Evolutionary conservation across 2,113 vertebrate genomes (phyloP).

Genomic region (Rutilus rutilus): DNA sequence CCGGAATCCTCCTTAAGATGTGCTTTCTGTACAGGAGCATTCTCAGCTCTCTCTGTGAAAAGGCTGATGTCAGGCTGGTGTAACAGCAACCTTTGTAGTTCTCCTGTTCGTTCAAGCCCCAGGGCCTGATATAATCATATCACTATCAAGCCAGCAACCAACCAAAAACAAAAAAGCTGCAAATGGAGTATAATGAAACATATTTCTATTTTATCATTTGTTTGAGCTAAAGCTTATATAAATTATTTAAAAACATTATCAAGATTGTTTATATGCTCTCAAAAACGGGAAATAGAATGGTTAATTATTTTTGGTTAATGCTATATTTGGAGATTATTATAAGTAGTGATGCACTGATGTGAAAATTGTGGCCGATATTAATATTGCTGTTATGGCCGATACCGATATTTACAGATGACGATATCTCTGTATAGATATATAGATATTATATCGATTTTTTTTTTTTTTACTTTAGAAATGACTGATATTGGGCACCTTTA

Average conservation of each 20-base stretch:
- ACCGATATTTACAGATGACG: too few species aligned
- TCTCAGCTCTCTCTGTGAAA: slow-evolving; percentile 23
- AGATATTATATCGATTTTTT: too few species aligned
- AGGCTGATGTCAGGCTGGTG: slow-evolving; percentile 26
- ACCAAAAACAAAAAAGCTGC: slow-evolving; percentile 12
- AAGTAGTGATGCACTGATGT: too few species aligned
- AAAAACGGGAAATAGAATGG: not conserved
- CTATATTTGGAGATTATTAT: too few species aligned
- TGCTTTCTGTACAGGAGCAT: not conserved
- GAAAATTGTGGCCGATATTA: too few species aligned
- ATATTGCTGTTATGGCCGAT: too few species aligned
- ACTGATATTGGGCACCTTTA: too few species aligned
- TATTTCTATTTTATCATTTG: not conserved
- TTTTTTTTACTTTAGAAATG: too few species aligned
- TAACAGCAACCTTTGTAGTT: slow-evolving; percentile 15
- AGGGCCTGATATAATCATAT: slow-evolving; percentile 20
- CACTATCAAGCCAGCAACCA: slow-evolving; percentile 15
- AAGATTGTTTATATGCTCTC: not conserved
- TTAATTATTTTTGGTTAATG: too few species aligned
- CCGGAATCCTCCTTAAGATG: not conserved
- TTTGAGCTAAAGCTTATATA: not conserved
- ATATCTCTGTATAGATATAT: too few species aligned
- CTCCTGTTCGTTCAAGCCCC: slow-evolving; percentile 3
- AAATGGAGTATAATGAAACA: slow-evolving; percentile 41
- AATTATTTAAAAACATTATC: not conserved